Base-by-base conservation (phyloP, 2,113 vertebrate genomes). In the Perccottus glenii region DNA sequence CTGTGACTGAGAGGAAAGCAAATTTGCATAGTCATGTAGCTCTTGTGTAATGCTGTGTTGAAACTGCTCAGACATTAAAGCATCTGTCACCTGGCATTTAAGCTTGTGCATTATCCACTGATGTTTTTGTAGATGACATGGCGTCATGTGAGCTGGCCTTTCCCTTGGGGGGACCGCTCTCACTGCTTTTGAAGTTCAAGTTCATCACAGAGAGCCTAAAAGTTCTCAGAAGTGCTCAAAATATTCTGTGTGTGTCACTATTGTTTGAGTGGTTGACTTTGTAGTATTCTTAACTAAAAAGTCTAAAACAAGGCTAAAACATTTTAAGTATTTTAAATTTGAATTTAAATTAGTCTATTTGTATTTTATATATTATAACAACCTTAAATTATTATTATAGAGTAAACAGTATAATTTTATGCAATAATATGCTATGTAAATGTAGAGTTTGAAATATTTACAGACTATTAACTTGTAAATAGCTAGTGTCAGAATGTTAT, bases 101-200 rank as follows among this genome's bases (percentile, higher is more conserved):
- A 77, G 73, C 51, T 53, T 53, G 67, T 65, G 80, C 65, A 67
- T 83, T 75, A 68, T 53, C 64, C 60, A 19, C 27, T 74, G 68
- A 77, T 68, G 70, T 89, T 86, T 82, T 83, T 45, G 61, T 64
- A 53, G 66, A 77, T 64, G 77, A 83, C 80, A 8, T 65, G 67
- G 61, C 69, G 36, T 82, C 85, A 85, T 73, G 27, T 3, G 40
- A 9, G 66, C 49, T 57, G 19, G 49, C 59, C 60, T 79, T 82
- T 77, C 81, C 76, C 68, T 49, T 49, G 78, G 48, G 19, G 52
- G 53, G 64, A 57, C 64, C 67, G 52, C 62, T 67, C 61, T 60
- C 33, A 14, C 11, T 44, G 72, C 67, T 40, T 86, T 81, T 73
- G 75, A 74, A 79, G 84, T 82, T 85, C 63, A 82, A 74, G 82